These are phyloP conservation scores for Ivindomyrus marchei DNA, from an alignment of 2,113 vertebrate genomes.

Conservation along the genomic window DNA sequence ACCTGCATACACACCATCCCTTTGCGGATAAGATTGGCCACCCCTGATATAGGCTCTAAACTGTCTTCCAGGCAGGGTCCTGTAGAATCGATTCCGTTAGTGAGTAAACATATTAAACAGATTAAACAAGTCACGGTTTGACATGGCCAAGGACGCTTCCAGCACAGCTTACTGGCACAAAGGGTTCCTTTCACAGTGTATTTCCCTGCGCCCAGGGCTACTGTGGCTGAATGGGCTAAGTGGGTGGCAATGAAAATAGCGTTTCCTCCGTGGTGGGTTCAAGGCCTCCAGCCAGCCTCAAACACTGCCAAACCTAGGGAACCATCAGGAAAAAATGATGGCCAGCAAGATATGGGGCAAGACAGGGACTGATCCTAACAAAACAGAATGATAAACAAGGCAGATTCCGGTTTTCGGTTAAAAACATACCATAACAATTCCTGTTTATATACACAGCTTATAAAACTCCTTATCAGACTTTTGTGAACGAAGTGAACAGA, in stretches of 20 bases:
- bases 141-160: no score
- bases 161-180: no score
- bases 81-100: no score
- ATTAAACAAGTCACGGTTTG: no score
- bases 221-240: not conserved
- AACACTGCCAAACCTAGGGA: not conserved
- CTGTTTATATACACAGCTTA: not conserved
- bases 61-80: no score
- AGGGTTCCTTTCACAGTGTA: no score
- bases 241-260: not conserved
- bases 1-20: no score
- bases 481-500: no score
- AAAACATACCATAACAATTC: not conserved
- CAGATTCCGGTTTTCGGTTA: not conserved
- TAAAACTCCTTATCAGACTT: not conserved
- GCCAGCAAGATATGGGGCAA: not conserved
- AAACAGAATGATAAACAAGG: not conserved
- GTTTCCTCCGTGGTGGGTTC: not conserved
- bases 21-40: no score
- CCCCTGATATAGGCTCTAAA: no score
- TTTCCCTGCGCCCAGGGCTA: no score
- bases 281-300: not conserved
- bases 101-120: no score
- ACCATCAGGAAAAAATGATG: not conserved
- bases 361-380: not conserved